These are phyloP conservation scores for Troglohyphantes excavatus DNA, from an alignment of 2,888 invertebrate genomes.

Conservation along the genomic window DNA sequence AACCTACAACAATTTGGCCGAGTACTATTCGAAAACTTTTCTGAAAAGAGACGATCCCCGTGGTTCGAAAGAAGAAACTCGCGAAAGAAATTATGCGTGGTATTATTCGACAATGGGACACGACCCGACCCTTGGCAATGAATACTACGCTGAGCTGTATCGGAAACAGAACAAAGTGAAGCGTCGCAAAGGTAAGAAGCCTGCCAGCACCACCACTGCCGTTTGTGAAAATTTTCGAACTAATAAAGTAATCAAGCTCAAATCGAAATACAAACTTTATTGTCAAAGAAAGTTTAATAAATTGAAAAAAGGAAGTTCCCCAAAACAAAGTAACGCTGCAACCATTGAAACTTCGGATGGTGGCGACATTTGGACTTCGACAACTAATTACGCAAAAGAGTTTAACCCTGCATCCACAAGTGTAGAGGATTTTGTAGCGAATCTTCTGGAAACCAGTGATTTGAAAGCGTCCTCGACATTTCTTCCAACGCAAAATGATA, in stretches of 20 bases:
- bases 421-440: too few species aligned
- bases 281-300: constrained; percentile 13
- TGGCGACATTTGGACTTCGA: too few species aligned
- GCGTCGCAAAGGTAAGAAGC: constrained; percentile 10
- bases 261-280: constrained; percentile 31
- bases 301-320: background rate
- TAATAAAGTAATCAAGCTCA: background rate
- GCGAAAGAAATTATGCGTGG: constrained; percentile 57
- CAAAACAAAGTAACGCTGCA: too few species aligned
- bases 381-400: too few species aligned
- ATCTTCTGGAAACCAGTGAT: background rate
- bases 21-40: constrained; percentile 52
- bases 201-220: background rate
- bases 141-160: background rate
- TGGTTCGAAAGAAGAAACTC: background rate
- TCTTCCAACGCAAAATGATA: background rate
- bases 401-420: too few species aligned
- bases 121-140: background rate
- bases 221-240: constrained; percentile 15
- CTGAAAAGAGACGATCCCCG: too few species aligned
- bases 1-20: constrained; percentile 63
- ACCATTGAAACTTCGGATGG: too few species aligned
- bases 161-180: background rate
- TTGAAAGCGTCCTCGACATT: background rate
- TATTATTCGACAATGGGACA: constrained; percentile 43